These are phyloP conservation scores for Acanthoscelides obtectus DNA, from an alignment of 2,888 invertebrate species.

Conservation along the genomic window DNA sequence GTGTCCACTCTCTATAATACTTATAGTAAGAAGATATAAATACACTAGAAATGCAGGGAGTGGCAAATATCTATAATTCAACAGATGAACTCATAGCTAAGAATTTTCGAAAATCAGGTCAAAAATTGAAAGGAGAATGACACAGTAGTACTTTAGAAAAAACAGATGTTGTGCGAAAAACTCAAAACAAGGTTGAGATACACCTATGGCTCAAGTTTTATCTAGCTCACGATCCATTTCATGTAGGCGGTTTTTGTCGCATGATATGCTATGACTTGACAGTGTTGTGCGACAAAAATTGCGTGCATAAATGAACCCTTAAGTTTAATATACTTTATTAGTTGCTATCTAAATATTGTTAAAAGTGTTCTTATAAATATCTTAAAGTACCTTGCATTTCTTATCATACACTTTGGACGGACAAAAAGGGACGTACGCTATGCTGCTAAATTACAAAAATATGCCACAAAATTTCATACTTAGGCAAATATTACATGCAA, in stretches of 20 bases:
- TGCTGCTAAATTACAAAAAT: conserved; percentile 6
- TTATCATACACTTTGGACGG: not conserved
- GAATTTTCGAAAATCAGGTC: not conserved
- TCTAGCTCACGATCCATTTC: too few species aligned
- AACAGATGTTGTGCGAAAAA: too few species aligned
- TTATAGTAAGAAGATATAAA: conserved; percentile 35
- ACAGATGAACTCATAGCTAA: not conserved
- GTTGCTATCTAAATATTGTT: not conserved
- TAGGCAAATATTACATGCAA: conserved; percentile 29
- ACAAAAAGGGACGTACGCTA: not conserved
- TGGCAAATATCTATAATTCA: not conserved
- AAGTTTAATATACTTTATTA: too few species aligned
- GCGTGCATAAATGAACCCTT: too few species aligned
- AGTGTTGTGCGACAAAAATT: too few species aligned
- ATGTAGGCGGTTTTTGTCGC: too few species aligned
- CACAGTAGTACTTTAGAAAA: too few species aligned
- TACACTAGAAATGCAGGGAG: conserved; percentile 19
- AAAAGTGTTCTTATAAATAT: not conserved
- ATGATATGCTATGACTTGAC: too few species aligned
- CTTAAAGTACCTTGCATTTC: not conserved
- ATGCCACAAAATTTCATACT: not conserved
- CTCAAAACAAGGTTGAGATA: too few species aligned
- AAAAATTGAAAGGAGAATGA: too few species aligned
- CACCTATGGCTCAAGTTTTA: too few species aligned
- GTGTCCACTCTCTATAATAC: conserved; percentile 34